Evolutionary conservation across 2,797 vertebrate genomes (phyloP), one percentile per base, ranked within the genome.

Genomic region (Bothrops alternatus): DNA sequence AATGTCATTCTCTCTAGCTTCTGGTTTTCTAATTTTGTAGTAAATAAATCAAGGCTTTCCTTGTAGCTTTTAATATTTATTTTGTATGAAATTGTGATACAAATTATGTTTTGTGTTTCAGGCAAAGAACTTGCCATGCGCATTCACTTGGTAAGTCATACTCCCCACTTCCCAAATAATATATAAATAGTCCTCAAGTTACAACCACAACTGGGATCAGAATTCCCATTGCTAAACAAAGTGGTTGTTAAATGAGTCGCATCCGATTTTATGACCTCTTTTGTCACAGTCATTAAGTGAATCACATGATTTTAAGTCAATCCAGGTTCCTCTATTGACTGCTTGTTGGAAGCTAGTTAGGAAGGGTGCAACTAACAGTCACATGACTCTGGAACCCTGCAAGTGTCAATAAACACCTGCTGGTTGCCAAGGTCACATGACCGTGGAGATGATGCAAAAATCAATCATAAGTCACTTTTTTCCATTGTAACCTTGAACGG

Each of bases 51-150:
- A 90, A 56, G 56, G 47, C 16, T 13, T 28, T 1, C 20, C 5
- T 82, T 85, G 42, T 12, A n/a, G 16, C 25, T 16, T 73, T 73
- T 60, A n/a, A 50, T 53, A 20, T 25, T 73, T 57, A 2, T 47
- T 18, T 20, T 55, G 37, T 88, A 37, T 87, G 32, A 89, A 85
- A 89, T n/a, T 23, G 3, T 89, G 47, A 10, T 16, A 25, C 20
- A 23, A 32, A 91, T 50, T 63, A 63, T 7, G 1, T 96, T 96
- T 96, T 61, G 78, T 90, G 95, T 96, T 47, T 92, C 95, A 99
- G 99, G 98, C 94, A 98, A 99, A 94, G 98, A 99, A 95, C 97
- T 99, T 96, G 98, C 99, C 89, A 99, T 99, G 28, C 97, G 98
- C 26, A 99, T 98, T 96, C 98, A 98, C 94, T 96, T 99, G 99